Evolutionary conservation across 2,888 invertebrate species (phyloP).

Genomic region (Chirona hameri): DNA sequence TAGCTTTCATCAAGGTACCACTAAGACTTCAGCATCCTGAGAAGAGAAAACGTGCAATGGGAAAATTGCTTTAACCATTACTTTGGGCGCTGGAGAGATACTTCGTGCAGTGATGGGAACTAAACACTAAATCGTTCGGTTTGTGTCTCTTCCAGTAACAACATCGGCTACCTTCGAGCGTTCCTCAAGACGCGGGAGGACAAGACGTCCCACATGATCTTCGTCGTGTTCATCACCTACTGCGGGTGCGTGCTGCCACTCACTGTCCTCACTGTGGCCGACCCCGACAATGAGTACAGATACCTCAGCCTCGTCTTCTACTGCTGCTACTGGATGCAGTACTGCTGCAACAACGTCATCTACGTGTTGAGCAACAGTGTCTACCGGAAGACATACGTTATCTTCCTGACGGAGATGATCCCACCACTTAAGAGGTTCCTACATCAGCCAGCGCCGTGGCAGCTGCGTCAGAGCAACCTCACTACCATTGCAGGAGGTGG

Average conservation of each 20-base stretch:
- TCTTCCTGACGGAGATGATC: slow-evolving; percentile 31
- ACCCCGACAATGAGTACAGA: neutral
- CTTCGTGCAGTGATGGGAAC: too few relatives aligned
- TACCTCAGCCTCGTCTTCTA: slow-evolving; percentile 36
- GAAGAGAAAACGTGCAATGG: too few relatives aligned
- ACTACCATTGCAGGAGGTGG: neutral
- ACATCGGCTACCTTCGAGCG: neutral
- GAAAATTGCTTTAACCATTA: too few relatives aligned
- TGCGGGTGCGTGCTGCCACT: slow-evolving; percentile 38
- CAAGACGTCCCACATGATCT: slow-evolving; percentile 36
- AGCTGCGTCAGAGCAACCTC: neutral
- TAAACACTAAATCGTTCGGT: too few relatives aligned
- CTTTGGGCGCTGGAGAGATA: too few relatives aligned
- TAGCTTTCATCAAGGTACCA: too few relatives aligned
- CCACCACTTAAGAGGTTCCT: neutral
- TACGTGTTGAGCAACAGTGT: slow-evolving; percentile 36
- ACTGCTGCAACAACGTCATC: slow-evolving; percentile 38
- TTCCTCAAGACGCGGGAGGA: slow-evolving; percentile 32
- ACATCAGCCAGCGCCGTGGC: neutral
- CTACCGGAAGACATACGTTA: slow-evolving; percentile 36
- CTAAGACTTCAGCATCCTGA: too few relatives aligned
- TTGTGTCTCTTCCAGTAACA: neutral
- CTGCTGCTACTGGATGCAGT: slow-evolving; percentile 39
- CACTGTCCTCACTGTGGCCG: slow-evolving; percentile 36
- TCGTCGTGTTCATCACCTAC: slow-evolving; percentile 36